phyloP scores from a whole-genome alignment of 2,113 vertebrate genomes.

The Tragelaphus scriptus region DNA sequence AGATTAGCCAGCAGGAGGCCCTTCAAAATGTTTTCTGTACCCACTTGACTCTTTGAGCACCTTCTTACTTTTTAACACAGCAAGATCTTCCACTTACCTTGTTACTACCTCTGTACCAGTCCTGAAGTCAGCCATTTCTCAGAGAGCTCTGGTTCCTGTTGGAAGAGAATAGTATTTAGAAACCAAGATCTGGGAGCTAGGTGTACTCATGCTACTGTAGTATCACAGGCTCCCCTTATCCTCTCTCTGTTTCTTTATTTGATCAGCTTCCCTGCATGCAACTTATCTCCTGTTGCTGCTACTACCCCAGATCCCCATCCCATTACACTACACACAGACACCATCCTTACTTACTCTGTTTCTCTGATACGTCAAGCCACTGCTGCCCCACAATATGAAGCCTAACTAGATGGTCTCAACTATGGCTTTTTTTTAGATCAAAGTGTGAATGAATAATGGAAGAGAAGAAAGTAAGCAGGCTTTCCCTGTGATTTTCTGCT shows the following conservation, averaged over 20 bases:
- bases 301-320: neutral
- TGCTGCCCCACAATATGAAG: neutral
- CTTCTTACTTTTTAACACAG: neutral
- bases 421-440: neutral
- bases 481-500: neutral
- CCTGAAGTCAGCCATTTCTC: neutral
- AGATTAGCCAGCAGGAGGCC: neutral
- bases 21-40: neutral
- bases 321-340: neutral
- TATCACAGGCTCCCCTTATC: neutral
- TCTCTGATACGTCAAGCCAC: neutral
- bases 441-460: neutral
- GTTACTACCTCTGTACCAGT: neutral
- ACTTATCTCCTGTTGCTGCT: neutral
- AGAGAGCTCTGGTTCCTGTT: neutral
- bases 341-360: neutral
- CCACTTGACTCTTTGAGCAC: neutral
- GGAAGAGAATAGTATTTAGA: neutral
- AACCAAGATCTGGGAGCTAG: neutral
- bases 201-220: neutral
- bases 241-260: neutral
- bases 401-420: neutral
- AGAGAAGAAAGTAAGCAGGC: neutral
- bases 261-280: neutral
- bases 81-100: neutral